A percentile compares a stretch with the other conserved stretches of the same genome.
Conservation (phyloP, 2,888 invertebrate species). For the Tipula vernalis region DNA sequence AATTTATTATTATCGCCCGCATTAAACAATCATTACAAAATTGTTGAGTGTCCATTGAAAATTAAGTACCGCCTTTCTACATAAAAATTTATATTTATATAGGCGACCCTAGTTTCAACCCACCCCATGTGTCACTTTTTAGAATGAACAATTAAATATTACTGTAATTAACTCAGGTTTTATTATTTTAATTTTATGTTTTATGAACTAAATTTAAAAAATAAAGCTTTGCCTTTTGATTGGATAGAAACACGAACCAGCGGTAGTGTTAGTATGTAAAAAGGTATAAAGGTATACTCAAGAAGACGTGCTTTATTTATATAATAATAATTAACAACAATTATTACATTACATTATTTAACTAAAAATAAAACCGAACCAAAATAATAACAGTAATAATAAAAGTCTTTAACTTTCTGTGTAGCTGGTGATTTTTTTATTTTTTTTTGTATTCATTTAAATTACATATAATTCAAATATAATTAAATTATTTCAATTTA, state of each 20-base stretch:
- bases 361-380: neutral
- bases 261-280: neutral
- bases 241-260: neutral
- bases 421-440: neutral
- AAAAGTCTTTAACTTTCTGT: neutral
- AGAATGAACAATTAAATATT: neutral
- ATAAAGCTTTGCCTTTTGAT: neutral
- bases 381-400: neutral
- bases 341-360: neutral
- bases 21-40: too few relatives aligned
- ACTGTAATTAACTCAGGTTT: neutral
- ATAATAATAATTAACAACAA: neutral
- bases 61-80: neutral
- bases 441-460: neutral
- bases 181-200: neutral
- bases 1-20: too few relatives aligned
- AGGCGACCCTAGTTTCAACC: neutral
- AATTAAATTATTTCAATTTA: conserved; percentile 4
- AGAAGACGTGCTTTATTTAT: neutral
- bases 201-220: neutral
- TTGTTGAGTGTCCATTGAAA: neutral
- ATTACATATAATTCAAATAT: neutral
- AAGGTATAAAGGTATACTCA: neutral
- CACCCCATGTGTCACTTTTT: neutral
- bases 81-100: neutral